Conservation (phyloP, 2,888 invertebrate species). For the Oxyteleia sp. region DNA sequence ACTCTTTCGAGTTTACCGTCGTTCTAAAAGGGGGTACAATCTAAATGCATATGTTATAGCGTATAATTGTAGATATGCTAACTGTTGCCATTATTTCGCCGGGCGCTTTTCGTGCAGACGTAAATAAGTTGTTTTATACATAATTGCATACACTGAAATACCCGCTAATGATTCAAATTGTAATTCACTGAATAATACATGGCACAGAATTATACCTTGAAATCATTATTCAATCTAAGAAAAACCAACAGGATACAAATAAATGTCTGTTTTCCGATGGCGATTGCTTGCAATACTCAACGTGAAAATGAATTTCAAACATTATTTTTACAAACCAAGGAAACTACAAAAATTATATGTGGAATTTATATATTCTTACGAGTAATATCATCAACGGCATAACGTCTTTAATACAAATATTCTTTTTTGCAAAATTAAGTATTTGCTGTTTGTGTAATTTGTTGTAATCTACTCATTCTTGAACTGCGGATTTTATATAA, state of each 20-base stretch:
- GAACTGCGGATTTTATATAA: too few relatives aligned
- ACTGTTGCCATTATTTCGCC: slow-evolving; percentile 57
- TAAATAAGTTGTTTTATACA: slow-evolving; percentile 64
- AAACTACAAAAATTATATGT: too few relatives aligned
- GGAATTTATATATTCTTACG: too few relatives aligned
- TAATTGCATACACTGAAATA: slow-evolving; percentile 52
- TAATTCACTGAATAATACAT: slow-evolving; percentile 67
- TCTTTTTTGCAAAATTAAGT: too few relatives aligned
- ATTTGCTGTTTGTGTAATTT: too few relatives aligned
- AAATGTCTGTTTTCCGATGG: slow-evolving; percentile 25
- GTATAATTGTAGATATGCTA: slow-evolving; percentile 42
- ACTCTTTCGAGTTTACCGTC: slow-evolving; percentile 46
- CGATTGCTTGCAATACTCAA: background rate
- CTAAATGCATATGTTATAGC: slow-evolving; percentile 42
- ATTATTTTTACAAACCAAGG: background rate
- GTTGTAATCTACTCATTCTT: too few relatives aligned
- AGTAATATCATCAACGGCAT: too few relatives aligned
- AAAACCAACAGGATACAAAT: slow-evolving; percentile 60
- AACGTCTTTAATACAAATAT: too few relatives aligned
- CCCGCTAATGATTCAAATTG: slow-evolving; percentile 62
- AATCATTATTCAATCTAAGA: slow-evolving; percentile 59
- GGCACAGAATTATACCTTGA: slow-evolving; percentile 40
- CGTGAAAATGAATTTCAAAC: background rate
- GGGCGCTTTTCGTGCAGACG: slow-evolving; percentile 56
- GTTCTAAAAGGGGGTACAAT: slow-evolving; percentile 45